phyloP scores from a whole-genome alignment of 1,140 invertebrate species.

The Papilio xuthus region DNA sequence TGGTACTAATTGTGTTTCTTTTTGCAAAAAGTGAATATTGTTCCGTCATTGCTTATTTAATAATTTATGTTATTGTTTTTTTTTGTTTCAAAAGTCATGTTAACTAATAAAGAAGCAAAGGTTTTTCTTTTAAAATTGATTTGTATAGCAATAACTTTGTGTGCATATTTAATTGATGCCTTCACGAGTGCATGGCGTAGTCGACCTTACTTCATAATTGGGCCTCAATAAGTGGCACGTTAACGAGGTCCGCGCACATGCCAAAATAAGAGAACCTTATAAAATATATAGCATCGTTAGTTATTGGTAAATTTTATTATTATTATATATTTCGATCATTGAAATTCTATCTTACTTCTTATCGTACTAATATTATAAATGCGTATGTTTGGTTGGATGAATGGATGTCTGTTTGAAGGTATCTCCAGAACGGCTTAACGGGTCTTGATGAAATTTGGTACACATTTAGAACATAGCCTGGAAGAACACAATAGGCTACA shows the following conservation, averaged over 20 bases:
- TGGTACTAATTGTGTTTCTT: too few species aligned
- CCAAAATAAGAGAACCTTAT: conserved; percentile 35
- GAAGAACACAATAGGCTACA: too few species aligned
- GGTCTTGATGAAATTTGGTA: too few species aligned
- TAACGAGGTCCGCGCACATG: conserved; percentile 38
- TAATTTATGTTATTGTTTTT: background rate
- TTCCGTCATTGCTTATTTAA: background rate
- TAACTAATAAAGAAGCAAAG: background rate
- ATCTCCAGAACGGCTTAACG: too few species aligned
- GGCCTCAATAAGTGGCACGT: conserved; percentile 38
- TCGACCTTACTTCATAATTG: conserved; percentile 39
- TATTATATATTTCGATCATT: background rate
- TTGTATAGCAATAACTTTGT: conserved; percentile 17
- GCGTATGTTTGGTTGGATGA: too few species aligned
- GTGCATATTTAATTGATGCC: conserved; percentile 35
- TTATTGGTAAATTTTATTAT: conserved; percentile 7
- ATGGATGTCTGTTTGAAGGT: too few species aligned
- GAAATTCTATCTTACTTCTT: background rate
- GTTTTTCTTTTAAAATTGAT: conserved; percentile 7
- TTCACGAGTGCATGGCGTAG: conserved; percentile 30
- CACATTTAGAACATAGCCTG: too few species aligned
- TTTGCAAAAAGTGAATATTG: too few species aligned
- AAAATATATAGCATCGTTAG: conserved; percentile 33
- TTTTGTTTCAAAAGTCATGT: background rate
- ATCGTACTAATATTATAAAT: too few species aligned